Percentiles rank a stretch among this genome's conserved stretches.
phyloP scores from a whole-genome alignment of 2,888 invertebrate species.

The Ecliptopera silaceata region DNA sequence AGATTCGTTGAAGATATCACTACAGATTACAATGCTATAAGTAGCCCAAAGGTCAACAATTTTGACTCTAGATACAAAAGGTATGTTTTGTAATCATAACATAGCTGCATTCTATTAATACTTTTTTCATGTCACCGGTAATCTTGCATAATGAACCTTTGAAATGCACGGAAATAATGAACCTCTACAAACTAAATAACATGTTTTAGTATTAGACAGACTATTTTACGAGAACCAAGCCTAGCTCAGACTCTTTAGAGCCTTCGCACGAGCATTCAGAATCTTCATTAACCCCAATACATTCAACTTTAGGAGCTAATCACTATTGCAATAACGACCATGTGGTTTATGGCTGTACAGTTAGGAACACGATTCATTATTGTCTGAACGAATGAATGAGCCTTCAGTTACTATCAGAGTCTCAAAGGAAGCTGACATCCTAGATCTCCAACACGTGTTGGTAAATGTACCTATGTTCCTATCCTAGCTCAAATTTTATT shows the following conservation, averaged over 20 bases:
- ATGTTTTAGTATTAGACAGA: slow-evolving; percentile 8
- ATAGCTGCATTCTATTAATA: not conserved
- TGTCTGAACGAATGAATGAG: slow-evolving; percentile 9
- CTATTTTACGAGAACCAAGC: slow-evolving; percentile 20
- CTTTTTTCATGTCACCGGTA: too few relatives aligned
- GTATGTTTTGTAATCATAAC: not conserved
- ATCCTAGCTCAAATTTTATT: not conserved
- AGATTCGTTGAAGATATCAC: not conserved
- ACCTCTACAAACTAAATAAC: not conserved
- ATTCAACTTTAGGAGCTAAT: slow-evolving; percentile 39
- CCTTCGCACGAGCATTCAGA: slow-evolving; percentile 41
- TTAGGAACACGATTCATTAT: slow-evolving; percentile 14
- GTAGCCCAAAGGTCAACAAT: slow-evolving; percentile 4
- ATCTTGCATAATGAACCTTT: not conserved
- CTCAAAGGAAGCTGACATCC: slow-evolving; percentile 2
- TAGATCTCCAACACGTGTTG: not conserved
- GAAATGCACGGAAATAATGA: slow-evolving; percentile 2
- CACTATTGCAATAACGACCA: slow-evolving; percentile 39
- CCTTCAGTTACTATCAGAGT: slow-evolving; percentile 2
- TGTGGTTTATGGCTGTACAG: slow-evolving; percentile 23
- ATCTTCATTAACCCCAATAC: slow-evolving; percentile 49
- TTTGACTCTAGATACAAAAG: not conserved
- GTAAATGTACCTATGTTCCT: too few relatives aligned
- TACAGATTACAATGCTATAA: not conserved
- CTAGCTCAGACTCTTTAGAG: slow-evolving; percentile 31